A percentile compares a stretch with the other conserved stretches of the same genome.
Conservation (phyloP, 1,140 invertebrate genomes). For the Bombus confusus region DNA sequence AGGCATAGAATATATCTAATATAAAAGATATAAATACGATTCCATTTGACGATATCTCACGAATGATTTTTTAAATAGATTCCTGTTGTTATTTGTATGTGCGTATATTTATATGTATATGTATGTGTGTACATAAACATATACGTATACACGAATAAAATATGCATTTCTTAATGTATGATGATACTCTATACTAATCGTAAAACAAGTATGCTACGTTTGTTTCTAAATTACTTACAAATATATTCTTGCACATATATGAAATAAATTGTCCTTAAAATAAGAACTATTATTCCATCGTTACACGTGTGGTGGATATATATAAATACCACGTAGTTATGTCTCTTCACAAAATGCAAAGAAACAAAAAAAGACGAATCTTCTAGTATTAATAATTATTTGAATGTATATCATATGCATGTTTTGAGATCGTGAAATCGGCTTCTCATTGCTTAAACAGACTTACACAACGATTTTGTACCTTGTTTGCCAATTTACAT, state of each 20-base stretch:
- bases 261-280: constrained; percentile 23
- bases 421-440: constrained; percentile 14
- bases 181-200: background rate
- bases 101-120: background rate
- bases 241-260: constrained; percentile 9
- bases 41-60: background rate
- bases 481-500: constrained; percentile 9
- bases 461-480: constrained; percentile 19
- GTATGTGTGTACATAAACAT: background rate
- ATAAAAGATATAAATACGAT: constrained; percentile 39
- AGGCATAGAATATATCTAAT: constrained; percentile 26
- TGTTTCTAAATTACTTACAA: background rate
- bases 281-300: background rate
- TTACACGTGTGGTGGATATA: background rate
- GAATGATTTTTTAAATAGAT: constrained; percentile 5
- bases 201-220: background rate
- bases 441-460: constrained; percentile 17
- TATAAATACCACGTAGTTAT: constrained; percentile 1
- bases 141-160: background rate
- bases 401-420: background rate
- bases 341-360: background rate
- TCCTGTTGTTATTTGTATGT: background rate
- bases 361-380: background rate
- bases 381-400: background rate
- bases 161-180: background rate